Conservation (phyloP, 2,113 vertebrate species). For the Donacobius atricapilla region DNA sequence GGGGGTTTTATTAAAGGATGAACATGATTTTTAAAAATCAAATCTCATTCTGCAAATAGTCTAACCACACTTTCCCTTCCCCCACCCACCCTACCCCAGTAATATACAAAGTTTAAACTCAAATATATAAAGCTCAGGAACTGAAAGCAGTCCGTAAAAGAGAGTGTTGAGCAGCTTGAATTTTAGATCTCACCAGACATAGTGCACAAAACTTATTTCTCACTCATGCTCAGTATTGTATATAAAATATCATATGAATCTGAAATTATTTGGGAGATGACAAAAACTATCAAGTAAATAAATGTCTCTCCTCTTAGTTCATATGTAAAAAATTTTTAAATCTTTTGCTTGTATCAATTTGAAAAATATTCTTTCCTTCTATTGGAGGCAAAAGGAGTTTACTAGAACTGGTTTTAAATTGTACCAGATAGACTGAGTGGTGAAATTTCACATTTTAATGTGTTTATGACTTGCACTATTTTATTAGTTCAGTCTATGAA, state of each 20-base stretch:
- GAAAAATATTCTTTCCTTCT: slow-evolving; percentile 26
- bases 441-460: slow-evolving; percentile 70
- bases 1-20: not conserved
- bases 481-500: slow-evolving; percentile 70
- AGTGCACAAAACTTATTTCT: not conserved
- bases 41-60: not conserved
- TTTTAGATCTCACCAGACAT: not conserved
- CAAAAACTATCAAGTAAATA: not conserved
- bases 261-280: not conserved
- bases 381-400: slow-evolving; percentile 22
- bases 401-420: slow-evolving; percentile 44
- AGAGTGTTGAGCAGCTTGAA: not conserved
- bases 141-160: not conserved
- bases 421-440: slow-evolving; percentile 42
- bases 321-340: not conserved
- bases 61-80: not conserved
- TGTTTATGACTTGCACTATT: slow-evolving; percentile 72
- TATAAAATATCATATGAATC: not conserved
- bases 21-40: not conserved
- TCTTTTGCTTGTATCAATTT: not conserved
- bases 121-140: not conserved
- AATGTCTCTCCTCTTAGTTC: not conserved
- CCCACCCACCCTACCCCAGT: rapidly evolving
- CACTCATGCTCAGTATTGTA: not conserved
- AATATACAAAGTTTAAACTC: not conserved